A percentile compares a stretch with the other conserved stretches of the same genome.
phyloP scores from a whole-genome alignment of 1,140 invertebrate species.

The Dendrolimus punctatus region DNA sequence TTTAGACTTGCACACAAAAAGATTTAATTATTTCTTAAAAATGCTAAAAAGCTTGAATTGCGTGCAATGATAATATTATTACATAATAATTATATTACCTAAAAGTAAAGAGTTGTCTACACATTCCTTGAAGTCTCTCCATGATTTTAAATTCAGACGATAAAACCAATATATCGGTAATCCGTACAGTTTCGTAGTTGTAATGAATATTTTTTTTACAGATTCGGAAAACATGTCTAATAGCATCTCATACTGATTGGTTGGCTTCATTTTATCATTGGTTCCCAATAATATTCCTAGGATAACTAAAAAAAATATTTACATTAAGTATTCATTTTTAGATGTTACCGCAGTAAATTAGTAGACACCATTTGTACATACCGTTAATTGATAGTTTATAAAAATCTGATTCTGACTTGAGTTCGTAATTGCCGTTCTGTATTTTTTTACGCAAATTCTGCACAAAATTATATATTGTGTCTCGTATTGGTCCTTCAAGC shows the following conservation, averaged over 20 bases:
- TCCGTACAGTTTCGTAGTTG: conserved; percentile 78
- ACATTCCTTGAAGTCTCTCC: conserved; percentile 80
- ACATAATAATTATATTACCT: conserved; percentile 24
- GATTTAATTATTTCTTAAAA: not conserved
- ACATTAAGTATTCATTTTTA: not conserved
- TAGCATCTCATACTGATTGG: conserved; percentile 48
- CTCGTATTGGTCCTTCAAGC: conserved; percentile 67
- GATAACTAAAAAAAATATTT: conserved; percentile 72
- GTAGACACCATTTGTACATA: conserved; percentile 36
- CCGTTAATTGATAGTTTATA: conserved; percentile 85
- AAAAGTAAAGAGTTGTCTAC: conserved; percentile 76
- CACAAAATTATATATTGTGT: conserved; percentile 64
- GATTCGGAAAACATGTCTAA: conserved; percentile 74
- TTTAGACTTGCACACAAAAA: too few species aligned
- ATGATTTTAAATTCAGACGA: conserved; percentile 76
- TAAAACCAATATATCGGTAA: conserved; percentile 79
- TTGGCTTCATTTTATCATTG: conserved; percentile 40
- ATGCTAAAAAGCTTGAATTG: too few species aligned
- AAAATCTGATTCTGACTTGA: conserved; percentile 78
- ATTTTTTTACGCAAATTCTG: conserved; percentile 55
- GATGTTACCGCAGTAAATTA: conserved; percentile 7
- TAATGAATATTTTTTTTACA: conserved; percentile 82
- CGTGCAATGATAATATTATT: too few species aligned
- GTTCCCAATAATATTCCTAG: conserved; percentile 80
- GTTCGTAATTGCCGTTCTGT: conserved; percentile 28